Evolutionary conservation across 1,140 invertebrate species (phyloP).

Genomic region (Ruditapes philippinarum): DNA sequence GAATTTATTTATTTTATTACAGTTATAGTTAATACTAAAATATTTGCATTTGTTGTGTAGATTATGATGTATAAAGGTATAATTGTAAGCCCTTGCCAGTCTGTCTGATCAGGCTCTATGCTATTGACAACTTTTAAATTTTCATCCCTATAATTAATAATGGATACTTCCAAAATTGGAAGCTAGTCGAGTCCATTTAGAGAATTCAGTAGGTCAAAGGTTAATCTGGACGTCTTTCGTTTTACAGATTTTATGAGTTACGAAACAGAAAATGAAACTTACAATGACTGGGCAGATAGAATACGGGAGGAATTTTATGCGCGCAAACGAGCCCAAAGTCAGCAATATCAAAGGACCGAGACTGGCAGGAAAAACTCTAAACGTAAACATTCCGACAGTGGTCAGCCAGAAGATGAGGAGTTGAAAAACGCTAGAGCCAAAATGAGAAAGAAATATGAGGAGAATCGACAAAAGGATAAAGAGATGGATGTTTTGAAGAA

Average conservation of each 20-base stretch:
- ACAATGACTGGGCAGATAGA: conserved; percentile 76
- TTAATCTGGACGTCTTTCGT: too few relatives aligned
- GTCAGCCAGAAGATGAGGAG: background rate
- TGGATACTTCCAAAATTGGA: too few relatives aligned
- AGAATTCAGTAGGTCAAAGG: too few relatives aligned
- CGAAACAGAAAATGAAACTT: conserved; percentile 61
- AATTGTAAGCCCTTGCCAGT: too few relatives aligned
- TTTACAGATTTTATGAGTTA: background rate
- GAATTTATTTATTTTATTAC: too few relatives aligned
- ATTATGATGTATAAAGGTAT: too few relatives aligned
- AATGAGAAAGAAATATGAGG: conserved; percentile 72
- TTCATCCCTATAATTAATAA: too few relatives aligned
- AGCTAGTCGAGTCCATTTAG: too few relatives aligned
- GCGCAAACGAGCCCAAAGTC: conserved; percentile 20
- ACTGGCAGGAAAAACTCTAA: conserved; percentile 36
- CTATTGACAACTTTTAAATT: too few relatives aligned
- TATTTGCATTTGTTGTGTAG: too few relatives aligned
- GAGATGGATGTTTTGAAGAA: conserved; percentile 46
- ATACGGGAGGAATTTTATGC: conserved; percentile 67
- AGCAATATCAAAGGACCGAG: conserved; percentile 19
- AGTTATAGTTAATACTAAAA: too few relatives aligned
- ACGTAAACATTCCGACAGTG: conserved; percentile 42
- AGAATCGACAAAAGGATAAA: conserved; percentile 64
- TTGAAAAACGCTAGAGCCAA: conserved; percentile 53
- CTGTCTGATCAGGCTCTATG: too few relatives aligned